Base-by-base conservation (phyloP, 2,113 vertebrate genomes). In the Chaenogobius annularis region DNA sequence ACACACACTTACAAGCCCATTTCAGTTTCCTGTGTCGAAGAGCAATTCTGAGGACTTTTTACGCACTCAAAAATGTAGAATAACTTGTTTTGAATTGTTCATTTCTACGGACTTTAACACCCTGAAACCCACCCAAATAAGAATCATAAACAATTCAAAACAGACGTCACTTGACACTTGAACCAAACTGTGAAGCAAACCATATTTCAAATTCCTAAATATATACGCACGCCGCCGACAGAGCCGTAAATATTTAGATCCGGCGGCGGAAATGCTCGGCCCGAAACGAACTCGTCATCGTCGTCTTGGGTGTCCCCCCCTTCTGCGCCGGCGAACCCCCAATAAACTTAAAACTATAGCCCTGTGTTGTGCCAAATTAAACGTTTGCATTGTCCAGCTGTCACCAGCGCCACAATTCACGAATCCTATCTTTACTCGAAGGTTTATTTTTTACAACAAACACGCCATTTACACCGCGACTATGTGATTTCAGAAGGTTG, bases 201-300 rank as follows among this genome's bases (percentile, higher is more conserved):
- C 15, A 63, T 63, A 40, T 40, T 63, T 63, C 35, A 63, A 43
- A 40, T 63, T n/a, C 61, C 10, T 19, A 63, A 63, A 43, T 63
- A 19, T 62, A 62, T 11, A 63, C 35, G 43, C 40, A 31, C 19
- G 4, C 1, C 8, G 17, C 17, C n/a, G 61, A n/a, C 35, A 11
- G 7, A 62, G 31, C 1, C 17, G 19, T 63, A 63, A 63, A 63
- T 31, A 37, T 35, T 17, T 31, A 37, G 31, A 19, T 31, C 19
- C 31, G 14, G 31, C 61, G n/a, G 17, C 31, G 61, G 61, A 63
- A 43, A 63, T 43, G 4, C 61, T 43, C 9, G 6, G 11, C 22
- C 56, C 14, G 31, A 1, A 43, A n/a, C 43, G 26, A 1, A 58
- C 50, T 22, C 6, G 35, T 17, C 26, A 1, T 31, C 26, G 31